These are phyloP conservation scores for Hipposideros larvatus DNA, from an alignment of 2,797 vertebrate species.

Conservation along the genomic window DNA sequence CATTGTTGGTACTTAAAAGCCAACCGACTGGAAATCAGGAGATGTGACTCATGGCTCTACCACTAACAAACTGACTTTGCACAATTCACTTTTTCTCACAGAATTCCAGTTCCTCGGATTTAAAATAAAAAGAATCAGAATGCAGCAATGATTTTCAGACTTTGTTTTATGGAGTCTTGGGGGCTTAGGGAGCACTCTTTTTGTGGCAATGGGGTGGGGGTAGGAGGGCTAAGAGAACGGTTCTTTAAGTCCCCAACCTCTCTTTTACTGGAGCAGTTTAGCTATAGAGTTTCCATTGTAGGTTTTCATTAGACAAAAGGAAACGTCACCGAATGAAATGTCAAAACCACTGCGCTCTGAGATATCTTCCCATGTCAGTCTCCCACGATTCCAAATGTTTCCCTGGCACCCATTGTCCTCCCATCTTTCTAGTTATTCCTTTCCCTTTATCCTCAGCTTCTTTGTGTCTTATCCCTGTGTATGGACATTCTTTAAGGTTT, in stretches of 20 bases:
- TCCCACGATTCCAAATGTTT: not conserved
- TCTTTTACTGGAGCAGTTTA: not conserved
- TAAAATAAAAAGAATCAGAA: not conserved
- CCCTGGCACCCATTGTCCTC: not conserved
- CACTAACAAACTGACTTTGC: not conserved
- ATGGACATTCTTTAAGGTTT: not conserved
- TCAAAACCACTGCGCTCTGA: not conserved
- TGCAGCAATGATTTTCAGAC: not conserved
- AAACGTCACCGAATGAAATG: not conserved
- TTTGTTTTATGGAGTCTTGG: not conserved
- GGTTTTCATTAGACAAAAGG: not conserved
- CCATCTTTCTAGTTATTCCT: not conserved
- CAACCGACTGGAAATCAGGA: not conserved
- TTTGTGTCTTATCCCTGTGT: not conserved
- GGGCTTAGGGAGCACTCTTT: not conserved
- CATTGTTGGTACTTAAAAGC: not conserved
- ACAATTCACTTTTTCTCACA: not conserved
- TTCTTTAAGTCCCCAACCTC: not conserved
- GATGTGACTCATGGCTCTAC: not conserved
- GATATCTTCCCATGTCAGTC: not conserved
- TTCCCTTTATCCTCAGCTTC: not conserved
- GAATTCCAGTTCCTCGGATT: not conserved
- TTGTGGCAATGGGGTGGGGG: not conserved
- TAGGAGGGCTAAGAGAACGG: too few species aligned
- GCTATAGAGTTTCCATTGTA: not conserved